A percentile compares a stretch with the other conserved stretches of the same genome.
These are phyloP conservation scores for Phymanthus crucifer DNA, from an alignment of 92 coral and sea anemone species.

Conservation along the genomic window DNA sequence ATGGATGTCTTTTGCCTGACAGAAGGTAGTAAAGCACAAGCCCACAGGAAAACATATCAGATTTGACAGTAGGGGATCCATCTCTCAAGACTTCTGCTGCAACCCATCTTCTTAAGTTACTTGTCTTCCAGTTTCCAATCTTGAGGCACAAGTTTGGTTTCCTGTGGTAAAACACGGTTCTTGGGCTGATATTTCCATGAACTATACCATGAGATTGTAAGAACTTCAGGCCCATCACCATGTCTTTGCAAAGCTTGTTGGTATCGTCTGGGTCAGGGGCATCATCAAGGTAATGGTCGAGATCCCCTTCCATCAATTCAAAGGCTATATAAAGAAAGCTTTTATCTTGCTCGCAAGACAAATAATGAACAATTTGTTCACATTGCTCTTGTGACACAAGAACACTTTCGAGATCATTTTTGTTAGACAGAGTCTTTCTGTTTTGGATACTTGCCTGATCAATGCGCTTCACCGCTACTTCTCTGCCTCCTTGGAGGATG, in stretches of 20 bases:
- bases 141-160: too few species aligned
- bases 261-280: neutral
- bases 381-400: constrained; percentile 18
- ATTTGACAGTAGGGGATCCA: neutral
- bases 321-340: constrained; percentile 14
- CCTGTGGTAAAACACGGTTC: too few species aligned
- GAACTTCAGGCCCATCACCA: neutral
- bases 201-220: neutral
- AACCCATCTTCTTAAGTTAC: too few species aligned
- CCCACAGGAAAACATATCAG: constrained; percentile 3
- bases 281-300: neutral
- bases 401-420: neutral
- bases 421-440: neutral
- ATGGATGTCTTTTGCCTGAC: too few species aligned
- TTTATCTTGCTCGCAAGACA: neutral
- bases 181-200: neutral
- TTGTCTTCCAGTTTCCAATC: too few species aligned
- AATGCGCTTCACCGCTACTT: constrained; percentile 31
- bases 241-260: neutral
- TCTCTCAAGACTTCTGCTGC: neutral
- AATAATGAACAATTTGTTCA: constrained; percentile 22
- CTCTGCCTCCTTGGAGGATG: constrained; percentile 29
- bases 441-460: too few species aligned
- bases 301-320: too few species aligned
- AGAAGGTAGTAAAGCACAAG: too few species aligned